Conservation (phyloP, 2,888 invertebrate species). For the Pheosia gnoma region DNA sequence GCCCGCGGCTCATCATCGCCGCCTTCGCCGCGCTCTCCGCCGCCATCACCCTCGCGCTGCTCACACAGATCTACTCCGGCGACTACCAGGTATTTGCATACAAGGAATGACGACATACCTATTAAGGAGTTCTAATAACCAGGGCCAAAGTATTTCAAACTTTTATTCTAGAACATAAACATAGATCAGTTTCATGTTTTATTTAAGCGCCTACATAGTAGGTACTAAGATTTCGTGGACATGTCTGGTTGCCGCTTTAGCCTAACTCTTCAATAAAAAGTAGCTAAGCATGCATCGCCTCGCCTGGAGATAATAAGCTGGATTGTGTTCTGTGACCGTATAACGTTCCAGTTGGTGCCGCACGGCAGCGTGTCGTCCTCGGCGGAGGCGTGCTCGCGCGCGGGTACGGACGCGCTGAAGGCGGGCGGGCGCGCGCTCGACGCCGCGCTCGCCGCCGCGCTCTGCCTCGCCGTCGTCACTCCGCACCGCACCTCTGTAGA, state of each 20-base stretch:
- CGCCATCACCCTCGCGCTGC: slow-evolving; percentile 88
- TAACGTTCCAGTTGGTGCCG: slow-evolving; percentile 83
- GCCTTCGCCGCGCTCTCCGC: slow-evolving; percentile 87
- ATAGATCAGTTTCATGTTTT: too few species aligned
- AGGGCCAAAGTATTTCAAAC: too few species aligned
- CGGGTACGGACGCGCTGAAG: slow-evolving; percentile 87
- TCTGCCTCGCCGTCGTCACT: slow-evolving; percentile 89
- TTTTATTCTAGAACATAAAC: too few species aligned
- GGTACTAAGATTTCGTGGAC: too few species aligned
- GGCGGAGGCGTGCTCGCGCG: slow-evolving; percentile 87
- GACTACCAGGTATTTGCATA: slow-evolving; percentile 86
- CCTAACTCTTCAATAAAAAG: too few species aligned
- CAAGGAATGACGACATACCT: background rate
- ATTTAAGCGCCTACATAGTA: too few species aligned
- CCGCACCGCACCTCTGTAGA: slow-evolving; percentile 90
- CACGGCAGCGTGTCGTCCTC: slow-evolving; percentile 91
- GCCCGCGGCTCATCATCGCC: slow-evolving; percentile 86
- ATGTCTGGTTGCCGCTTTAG: too few species aligned
- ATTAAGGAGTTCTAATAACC: too few species aligned
- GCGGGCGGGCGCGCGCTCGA: slow-evolving; percentile 91
- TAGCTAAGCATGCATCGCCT: too few species aligned
- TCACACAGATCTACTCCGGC: slow-evolving; percentile 89
- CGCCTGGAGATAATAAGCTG: too few species aligned
- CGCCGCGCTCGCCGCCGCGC: slow-evolving; percentile 88
- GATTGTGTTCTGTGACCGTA: background rate